phyloP scores from a whole-genome alignment of 2,888 invertebrate species.

The Anagyrus pseudococci region DNA sequence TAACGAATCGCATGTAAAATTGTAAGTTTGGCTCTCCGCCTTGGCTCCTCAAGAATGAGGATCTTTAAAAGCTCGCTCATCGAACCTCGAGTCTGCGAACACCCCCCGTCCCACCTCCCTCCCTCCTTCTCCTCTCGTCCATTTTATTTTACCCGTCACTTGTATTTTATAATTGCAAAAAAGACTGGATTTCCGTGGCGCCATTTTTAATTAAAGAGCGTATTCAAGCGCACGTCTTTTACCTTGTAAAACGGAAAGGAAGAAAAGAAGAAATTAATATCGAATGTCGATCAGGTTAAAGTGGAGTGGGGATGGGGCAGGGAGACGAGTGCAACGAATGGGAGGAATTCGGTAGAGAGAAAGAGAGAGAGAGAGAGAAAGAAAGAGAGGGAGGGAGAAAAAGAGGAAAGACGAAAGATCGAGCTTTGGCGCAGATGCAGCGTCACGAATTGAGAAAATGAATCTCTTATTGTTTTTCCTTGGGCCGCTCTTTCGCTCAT shows the following conservation, averaged over 20 bases:
- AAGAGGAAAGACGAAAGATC: not conserved
- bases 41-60: no score
- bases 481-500: not conserved
- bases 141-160: no score
- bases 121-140: no score
- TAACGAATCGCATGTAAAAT: no score
- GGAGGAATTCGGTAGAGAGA: not conserved
- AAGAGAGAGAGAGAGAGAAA: not conserved
- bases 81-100: no score
- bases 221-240: conserved; percentile 21
- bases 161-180: not conserved
- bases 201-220: conserved; percentile 14
- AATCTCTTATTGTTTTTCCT: conserved; percentile 19
- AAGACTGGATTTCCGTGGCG: conserved; percentile 2
- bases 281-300: conserved; percentile 14
- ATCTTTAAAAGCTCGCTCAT: no score
- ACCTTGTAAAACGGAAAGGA: not conserved
- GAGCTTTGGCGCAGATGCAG: conserved; percentile 17
- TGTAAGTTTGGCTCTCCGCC: no score
- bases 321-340: no score
- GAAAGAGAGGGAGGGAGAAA: not conserved
- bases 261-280: conserved; percentile 10
- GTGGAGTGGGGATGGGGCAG: no score
- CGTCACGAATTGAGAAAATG: conserved; percentile 15
- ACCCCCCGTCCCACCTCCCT: no score